Evolutionary conservation across 2,113 vertebrate species (phyloP), one percentile per base, ranked within the genome.

Genomic region (Antigone vipio): DNA sequence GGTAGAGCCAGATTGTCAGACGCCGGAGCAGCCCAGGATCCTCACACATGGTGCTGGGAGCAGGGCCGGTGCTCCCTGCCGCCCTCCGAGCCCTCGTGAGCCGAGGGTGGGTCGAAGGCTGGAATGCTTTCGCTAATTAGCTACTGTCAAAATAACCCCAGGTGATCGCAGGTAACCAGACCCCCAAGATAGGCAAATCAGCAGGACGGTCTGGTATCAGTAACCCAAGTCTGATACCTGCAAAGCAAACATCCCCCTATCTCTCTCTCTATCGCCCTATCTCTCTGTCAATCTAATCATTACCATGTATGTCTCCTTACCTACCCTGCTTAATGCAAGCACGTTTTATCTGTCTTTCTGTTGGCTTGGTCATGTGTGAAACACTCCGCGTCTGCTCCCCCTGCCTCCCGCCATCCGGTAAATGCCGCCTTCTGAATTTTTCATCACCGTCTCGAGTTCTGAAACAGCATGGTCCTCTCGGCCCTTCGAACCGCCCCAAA

Each of bases 121-220:
- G 95, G 95, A 90, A 96, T 94, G 80, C 89, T 94, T 55, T 29
- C 3, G 1, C 58, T 85, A 95, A 97, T 97, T 95, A 95, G 69
- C 74, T 8, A 22, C 94, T 95, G 94, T 95, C 94, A 95, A 95
- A 95, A 97, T 88, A 95, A 83, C 95, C 91, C 84, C 91, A 85
- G 94, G 93, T 95, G 91, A 97, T 72, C 6, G 1, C 45, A 94
- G 94, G 92, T 93, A 96, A 85, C 50, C 92, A 85, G 96, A 96
- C 84, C 91, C 95, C 87, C 69, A 15, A 72, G 94, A 95, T 4
- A 92, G 84, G 89, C 81, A 82, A 95, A 93, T 78, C 80, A 69
- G 96, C 73, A 60, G 94, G 84, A 79, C 5, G 1, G 92, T 26
- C 81, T 88, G 87, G 77, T 95, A 87, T 95, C 92, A 87, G 80